A percentile compares a stretch with the other conserved stretches of the same genome.
Evolutionary conservation across 2,113 vertebrate species (phyloP).

Genomic region (Gymnocephalus cernua): DNA sequence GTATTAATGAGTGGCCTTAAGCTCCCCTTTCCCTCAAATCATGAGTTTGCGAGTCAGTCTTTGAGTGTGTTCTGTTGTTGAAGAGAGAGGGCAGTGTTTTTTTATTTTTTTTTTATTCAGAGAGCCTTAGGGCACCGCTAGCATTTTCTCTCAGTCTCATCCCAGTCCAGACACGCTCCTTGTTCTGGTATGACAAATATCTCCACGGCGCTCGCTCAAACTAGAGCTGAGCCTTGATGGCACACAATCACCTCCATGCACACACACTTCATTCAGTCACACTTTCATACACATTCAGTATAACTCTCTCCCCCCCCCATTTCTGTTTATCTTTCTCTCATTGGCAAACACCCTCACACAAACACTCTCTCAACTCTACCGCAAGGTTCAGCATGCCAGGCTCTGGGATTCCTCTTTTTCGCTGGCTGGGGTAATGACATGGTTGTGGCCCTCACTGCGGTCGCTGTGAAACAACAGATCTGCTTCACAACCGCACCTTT

Average conservation of each 20-base stretch:
- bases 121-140: conserved; percentile 37
- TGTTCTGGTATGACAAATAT: conserved; percentile 75
- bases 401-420: conserved; percentile 44
- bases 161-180: conserved; percentile 71
- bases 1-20: conserved; percentile 43
- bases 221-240: conserved; percentile 31
- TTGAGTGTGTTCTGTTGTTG: conserved; percentile 31
- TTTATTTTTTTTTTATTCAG: conserved; percentile 35
- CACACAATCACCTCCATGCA: conserved; percentile 29
- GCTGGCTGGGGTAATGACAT: conserved; percentile 66
- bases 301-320: conserved; percentile 6
- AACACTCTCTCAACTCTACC: conserved; percentile 19
- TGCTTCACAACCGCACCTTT: conserved; percentile 50
- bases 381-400: conserved; percentile 22
- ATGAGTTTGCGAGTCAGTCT: conserved; percentile 14
- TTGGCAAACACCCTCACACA: conserved; percentile 53
- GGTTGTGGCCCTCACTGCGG: conserved; percentile 49
- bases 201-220: conserved; percentile 48
- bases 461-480: conserved; percentile 54
- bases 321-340: conserved; percentile 64
- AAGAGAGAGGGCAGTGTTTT: neutral
- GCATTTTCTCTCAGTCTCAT: conserved; percentile 57
- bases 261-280: conserved; percentile 47
- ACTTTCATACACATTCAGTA: conserved; percentile 43
- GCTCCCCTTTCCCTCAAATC: conserved; percentile 11